Evolutionary conservation across 1,140 invertebrate genomes (phyloP), one percentile per base, ranked within the genome.

Genomic region (Oryctes rhinoceros): DNA sequence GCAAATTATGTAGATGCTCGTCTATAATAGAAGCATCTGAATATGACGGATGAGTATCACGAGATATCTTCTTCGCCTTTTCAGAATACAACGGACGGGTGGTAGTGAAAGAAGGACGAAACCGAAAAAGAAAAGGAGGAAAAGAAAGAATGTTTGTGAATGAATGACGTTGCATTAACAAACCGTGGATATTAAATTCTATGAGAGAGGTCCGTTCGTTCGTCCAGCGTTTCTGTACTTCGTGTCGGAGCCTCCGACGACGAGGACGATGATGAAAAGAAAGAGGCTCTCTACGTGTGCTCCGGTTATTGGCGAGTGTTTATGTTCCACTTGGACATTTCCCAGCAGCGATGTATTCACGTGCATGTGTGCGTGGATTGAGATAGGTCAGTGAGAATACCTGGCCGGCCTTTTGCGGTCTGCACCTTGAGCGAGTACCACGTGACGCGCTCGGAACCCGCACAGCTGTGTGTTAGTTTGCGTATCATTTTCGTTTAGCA

Each of bases 1-100:
- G 65, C 47, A 18, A 67, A 80, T 80, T 80, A 80, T 80, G 79
- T 74, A 80, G 79, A 80, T 80, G 79, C 47, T 15, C 53, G n/a
- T 74, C 75, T 37, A 80, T 80, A 77, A 71, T 71, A 71, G 18
- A 18, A 30, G 53, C 20, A 74, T 80, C 59, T 76, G 48, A 80
- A 76, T 65, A 80, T 80, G 79, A 80, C 76, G 74, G 59, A 80
- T 80, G 71, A 80, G 75, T 35, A 71, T 71, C 65, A 15, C 30
- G 3, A 71, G 37, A 24, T 24, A 71, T 71, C 65, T 71, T 15
- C 24, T 71, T 71, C 65, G 11, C 65, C 65, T 71, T 71, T 71
- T 24, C 20, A 10, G 65, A 35, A 71, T 15, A 24, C 18, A 5
- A 18, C 24, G 24, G 13, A 71, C 24, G 53, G 53, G 53, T 44